Evolutionary conservation across 2,113 vertebrate species (phyloP).

Genomic region (Anhinga anhinga): DNA sequence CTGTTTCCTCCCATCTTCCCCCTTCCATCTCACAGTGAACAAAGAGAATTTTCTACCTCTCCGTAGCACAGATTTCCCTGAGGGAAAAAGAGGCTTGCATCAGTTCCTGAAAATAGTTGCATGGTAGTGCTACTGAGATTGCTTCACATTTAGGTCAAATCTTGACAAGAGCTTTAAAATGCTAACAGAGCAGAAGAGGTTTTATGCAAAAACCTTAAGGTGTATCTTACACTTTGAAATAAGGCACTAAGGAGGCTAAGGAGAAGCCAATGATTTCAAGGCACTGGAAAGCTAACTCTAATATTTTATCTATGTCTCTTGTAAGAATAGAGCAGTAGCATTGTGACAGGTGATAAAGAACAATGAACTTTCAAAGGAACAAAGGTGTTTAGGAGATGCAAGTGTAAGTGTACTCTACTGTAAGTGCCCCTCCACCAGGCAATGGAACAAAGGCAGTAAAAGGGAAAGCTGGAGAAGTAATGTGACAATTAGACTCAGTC

Average conservation of each 20-base stretch:
- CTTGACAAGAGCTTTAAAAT: neutral
- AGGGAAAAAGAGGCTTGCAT: neutral
- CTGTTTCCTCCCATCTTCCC: neutral
- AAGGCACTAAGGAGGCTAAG: neutral
- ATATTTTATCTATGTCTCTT: neutral
- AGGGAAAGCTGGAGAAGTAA: neutral
- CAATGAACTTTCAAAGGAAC: neutral
- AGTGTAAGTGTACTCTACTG: neutral
- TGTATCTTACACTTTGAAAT: neutral
- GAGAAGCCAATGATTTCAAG: neutral
- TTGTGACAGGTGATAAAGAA: neutral
- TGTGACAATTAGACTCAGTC: neutral
- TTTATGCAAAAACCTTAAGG: neutral
- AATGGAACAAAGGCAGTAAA: neutral
- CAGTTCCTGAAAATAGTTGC: conserved; percentile 4
- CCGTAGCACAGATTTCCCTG: neutral
- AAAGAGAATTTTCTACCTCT: conserved; percentile 18
- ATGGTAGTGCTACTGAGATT: neutral
- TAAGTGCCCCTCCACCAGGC: neutral
- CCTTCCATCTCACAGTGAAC: neutral
- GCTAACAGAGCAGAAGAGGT: neutral
- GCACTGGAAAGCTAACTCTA: neutral
- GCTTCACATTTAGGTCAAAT: conserved; percentile 25
- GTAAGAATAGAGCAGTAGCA: neutral
- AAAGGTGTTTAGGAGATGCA: neutral